These are phyloP conservation scores for Calephelis perditalis DNA, from an alignment of 2,888 invertebrate genomes.

Conservation along the genomic window DNA sequence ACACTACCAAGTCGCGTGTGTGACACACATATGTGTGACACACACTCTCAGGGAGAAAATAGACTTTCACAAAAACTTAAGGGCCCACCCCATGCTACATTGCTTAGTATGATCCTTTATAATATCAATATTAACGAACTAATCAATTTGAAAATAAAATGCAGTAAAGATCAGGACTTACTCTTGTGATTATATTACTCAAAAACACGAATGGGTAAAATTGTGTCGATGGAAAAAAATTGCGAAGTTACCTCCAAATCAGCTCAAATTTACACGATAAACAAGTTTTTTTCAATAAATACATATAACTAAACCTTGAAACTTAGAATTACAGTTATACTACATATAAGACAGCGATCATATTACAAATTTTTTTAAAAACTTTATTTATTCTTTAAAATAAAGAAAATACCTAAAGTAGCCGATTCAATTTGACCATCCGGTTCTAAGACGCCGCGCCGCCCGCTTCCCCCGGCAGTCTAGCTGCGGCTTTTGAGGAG, in stretches of 20 bases:
- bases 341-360: not conserved
- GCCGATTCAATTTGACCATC: too few relatives aligned
- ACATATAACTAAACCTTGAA: not conserved
- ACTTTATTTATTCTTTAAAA: not conserved
- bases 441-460: too few relatives aligned
- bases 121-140: not conserved
- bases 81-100: not conserved
- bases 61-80: too few relatives aligned
- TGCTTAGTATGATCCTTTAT: not conserved
- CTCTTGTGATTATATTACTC: not conserved
- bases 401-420: not conserved
- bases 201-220: not conserved
- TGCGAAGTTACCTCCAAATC: not conserved
- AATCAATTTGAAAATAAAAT: not conserved
- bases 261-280: conserved; percentile 1
- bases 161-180: not conserved
- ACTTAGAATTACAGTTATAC: not conserved
- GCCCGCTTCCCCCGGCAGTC: too few relatives aligned
- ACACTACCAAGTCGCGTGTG: too few relatives aligned
- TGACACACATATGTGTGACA: too few relatives aligned
- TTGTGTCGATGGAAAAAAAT: not conserved
- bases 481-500: too few relatives aligned
- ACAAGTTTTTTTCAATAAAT: not conserved
- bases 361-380: not conserved
- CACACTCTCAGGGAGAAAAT: too few relatives aligned